Conservation (phyloP, 2,113 vertebrate species). For the Diadophis punctatus region DNA sequence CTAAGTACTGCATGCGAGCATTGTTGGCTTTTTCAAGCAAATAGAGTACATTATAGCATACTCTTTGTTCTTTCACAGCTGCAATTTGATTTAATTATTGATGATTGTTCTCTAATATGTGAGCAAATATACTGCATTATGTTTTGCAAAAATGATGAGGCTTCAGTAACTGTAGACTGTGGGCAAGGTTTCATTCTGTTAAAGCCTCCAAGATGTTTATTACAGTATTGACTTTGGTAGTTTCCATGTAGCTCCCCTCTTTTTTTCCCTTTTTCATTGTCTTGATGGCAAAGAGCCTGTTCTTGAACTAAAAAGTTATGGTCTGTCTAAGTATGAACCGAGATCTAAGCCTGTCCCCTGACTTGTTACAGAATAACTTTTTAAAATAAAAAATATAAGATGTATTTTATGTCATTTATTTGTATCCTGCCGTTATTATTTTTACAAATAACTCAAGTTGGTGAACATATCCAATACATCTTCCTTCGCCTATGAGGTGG, state of each 20-base stretch:
- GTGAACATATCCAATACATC: not conserved
- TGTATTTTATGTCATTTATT: not conserved
- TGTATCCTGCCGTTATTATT: not conserved
- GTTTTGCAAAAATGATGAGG: not conserved
- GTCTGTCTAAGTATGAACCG: not conserved
- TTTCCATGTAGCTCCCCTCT: not conserved
- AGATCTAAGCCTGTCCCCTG: not conserved
- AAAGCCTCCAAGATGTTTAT: not conserved
- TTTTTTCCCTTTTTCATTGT: not conserved
- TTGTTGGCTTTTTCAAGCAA: not conserved
- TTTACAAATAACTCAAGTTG: not conserved
- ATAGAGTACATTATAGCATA: not conserved
- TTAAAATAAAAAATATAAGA: not conserved
- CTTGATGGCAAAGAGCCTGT: not conserved
- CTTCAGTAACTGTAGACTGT: not conserved
- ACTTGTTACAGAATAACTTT: not conserved
- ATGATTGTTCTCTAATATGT: not conserved
- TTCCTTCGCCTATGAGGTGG: not conserved
- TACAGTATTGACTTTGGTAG: not conserved
- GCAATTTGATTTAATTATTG: conserved; percentile 17
- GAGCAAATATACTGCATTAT: not conserved
- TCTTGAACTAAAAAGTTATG: not conserved
- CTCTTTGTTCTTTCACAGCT: not conserved
- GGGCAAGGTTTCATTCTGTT: not conserved
- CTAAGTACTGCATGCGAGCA: not conserved